Evolutionary conservation across 2,113 vertebrate genomes (phyloP).

Genomic region (Myotis lucifugus): DNA sequence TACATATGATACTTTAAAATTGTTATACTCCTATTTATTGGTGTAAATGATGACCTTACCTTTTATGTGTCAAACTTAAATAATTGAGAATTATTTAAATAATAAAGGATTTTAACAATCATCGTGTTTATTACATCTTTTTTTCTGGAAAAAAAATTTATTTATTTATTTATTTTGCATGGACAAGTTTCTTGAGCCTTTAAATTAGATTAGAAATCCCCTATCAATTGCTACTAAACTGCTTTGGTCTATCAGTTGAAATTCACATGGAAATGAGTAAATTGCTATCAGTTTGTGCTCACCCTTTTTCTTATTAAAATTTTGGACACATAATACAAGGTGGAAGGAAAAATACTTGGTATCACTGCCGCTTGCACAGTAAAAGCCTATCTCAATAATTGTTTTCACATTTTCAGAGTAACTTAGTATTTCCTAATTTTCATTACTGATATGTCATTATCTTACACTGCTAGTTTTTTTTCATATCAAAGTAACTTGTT

Average conservation of each 20-base stretch:
- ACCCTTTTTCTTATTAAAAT: constrained; percentile 29
- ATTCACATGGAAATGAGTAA: constrained; percentile 27
- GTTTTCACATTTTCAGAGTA: background rate
- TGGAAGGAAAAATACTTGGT: background rate
- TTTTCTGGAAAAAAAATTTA: background rate
- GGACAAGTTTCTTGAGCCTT: background rate
- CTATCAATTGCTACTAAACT: background rate
- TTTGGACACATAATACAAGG: background rate
- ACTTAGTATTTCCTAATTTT: background rate
- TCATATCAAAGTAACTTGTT: background rate
- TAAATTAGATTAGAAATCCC: background rate
- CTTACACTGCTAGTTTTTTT: background rate
- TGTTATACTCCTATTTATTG: background rate
- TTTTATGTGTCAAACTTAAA: background rate
- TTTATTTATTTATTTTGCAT: background rate
- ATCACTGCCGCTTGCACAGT: background rate
- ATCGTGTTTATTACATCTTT: background rate
- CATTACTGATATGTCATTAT: background rate
- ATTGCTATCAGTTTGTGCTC: background rate
- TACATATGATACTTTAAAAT: constrained; percentile 22
- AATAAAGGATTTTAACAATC: background rate
- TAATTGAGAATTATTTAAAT: constrained; percentile 5
- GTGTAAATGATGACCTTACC: background rate
- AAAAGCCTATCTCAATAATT: background rate
- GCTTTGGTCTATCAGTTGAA: background rate